These are phyloP conservation scores for Polydesmus complanatus DNA, from an alignment of 2,888 invertebrate species.

Conservation along the genomic window DNA sequence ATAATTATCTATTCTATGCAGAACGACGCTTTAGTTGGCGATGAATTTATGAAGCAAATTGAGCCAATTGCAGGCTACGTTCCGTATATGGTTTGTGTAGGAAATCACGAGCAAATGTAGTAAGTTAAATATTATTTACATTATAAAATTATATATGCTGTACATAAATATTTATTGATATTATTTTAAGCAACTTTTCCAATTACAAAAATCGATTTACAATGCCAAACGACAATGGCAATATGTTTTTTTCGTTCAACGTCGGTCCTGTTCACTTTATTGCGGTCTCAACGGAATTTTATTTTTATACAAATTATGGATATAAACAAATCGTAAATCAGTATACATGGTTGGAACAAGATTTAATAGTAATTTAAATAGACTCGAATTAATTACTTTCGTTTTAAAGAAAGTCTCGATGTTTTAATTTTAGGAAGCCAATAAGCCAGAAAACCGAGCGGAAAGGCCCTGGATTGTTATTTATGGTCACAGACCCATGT, in stretches of 20 bases:
- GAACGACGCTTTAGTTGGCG: conserved; percentile 33
- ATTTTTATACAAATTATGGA: conserved; percentile 20
- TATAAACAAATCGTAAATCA: conserved; percentile 20
- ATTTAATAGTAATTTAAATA: conserved; percentile 27
- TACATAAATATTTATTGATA: neutral
- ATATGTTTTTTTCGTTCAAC: conserved; percentile 33
- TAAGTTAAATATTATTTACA: conserved; percentile 34
- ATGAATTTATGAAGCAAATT: conserved; percentile 35
- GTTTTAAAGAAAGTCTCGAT: neutral
- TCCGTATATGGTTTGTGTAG: conserved; percentile 53
- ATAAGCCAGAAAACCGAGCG: conserved; percentile 23
- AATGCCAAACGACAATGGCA: conserved; percentile 56
- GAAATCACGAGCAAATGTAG: conserved; percentile 79
- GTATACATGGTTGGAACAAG: conserved; percentile 32
- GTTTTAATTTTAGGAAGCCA: conserved; percentile 20
- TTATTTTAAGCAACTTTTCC: conserved; percentile 66
- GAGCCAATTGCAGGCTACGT: conserved; percentile 35
- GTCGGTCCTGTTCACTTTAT: conserved; percentile 28
- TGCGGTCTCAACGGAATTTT: conserved; percentile 22
- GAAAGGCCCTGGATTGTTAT: conserved; percentile 30
- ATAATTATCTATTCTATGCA: conserved; percentile 20
- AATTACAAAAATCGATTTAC: conserved; percentile 82
- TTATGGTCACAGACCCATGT: conserved; percentile 31
- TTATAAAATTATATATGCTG: neutral
- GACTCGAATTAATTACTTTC: neutral